Base-by-base conservation (phyloP, 2,888 invertebrate genomes). In the Orthosia cruda region DNA sequence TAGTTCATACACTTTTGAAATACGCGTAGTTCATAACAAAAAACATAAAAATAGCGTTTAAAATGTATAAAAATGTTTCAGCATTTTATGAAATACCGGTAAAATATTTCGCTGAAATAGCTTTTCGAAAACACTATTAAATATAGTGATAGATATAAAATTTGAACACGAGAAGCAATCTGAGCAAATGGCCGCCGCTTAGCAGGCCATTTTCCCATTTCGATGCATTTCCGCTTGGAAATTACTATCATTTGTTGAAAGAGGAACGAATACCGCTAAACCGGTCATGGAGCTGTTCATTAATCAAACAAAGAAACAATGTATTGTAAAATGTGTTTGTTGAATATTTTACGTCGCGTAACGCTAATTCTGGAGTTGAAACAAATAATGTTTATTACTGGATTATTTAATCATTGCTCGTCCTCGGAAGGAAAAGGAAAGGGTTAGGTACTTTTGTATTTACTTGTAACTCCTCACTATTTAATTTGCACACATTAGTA, bases 141-240 rank as follows among this genome's bases (percentile, higher is more conserved):
- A 89, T 90, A 88, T 88, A 89, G 89, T 90, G 89, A 89, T 89
- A 87, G 88, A 89, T 91, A 93, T 92, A 92, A 93, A 94, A 94
- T 94, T 94, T 92, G 90, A 93, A 90, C 89, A 91, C 91, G 89
- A 91, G 91, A 92, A 94, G 93, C 94, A 94, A 95, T 95, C 93
- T 91, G 92, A 85, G 92, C 91, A 93, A 96, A 95, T 95, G 93
- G 94, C 89, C 88, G 90, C 89, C 95, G 93, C 95, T 96, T 95
- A 96, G 94, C 94, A 92, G 93, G 92, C 94, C 94, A 95, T 96
- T 96, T 94, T 92, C 93, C 93, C 93, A 94, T 95, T 95, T 94
- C 92, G 94, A 95, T 96, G 96, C 96, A 96, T 95, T 96, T 95
- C 96, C 95, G 93, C 87, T 86, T 92, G 93, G 94, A 95, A 95